Conservation (phyloP, 2,888 invertebrate genomes). For the Himalopsyche anomala region DNA sequence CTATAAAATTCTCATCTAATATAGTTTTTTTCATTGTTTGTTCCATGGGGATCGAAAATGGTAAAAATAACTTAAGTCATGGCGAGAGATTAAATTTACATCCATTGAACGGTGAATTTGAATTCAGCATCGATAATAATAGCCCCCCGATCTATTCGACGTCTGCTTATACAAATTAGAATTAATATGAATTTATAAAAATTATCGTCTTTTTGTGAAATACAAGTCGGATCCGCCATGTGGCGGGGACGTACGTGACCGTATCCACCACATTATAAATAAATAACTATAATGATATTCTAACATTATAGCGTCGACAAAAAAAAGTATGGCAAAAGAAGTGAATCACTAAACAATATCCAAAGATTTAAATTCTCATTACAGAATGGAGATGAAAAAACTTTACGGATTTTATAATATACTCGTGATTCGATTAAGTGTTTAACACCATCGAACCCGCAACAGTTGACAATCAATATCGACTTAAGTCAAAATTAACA, state of each 20-base stretch:
- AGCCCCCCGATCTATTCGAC: background rate
- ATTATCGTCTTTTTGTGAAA: constrained; percentile 46
- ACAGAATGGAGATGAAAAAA: constrained; percentile 28
- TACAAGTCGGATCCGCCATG: constrained; percentile 39
- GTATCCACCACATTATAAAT: constrained; percentile 28
- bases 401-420: background rate
- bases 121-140: constrained; percentile 8
- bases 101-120: background rate
- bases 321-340: constrained; percentile 22
- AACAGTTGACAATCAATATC: background rate
- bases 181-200: constrained; percentile 48
- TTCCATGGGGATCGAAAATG: no score
- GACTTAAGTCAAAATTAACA: no score
- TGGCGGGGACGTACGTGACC: constrained; percentile 18
- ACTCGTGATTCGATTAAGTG: constrained; percentile 48
- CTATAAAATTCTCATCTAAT: no score
- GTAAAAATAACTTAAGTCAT: no score
- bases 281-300: constrained; percentile 39
- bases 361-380: constrained; percentile 48
- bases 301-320: background rate
- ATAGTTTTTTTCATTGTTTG: no score
- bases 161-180: constrained; percentile 3
- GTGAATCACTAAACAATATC: constrained; percentile 41
- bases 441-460: constrained; percentile 2
- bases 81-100: constrained; percentile 1